Evolutionary conservation across 2,113 vertebrate species (phyloP).

Genomic region (Dipodomys merriami): DNA sequence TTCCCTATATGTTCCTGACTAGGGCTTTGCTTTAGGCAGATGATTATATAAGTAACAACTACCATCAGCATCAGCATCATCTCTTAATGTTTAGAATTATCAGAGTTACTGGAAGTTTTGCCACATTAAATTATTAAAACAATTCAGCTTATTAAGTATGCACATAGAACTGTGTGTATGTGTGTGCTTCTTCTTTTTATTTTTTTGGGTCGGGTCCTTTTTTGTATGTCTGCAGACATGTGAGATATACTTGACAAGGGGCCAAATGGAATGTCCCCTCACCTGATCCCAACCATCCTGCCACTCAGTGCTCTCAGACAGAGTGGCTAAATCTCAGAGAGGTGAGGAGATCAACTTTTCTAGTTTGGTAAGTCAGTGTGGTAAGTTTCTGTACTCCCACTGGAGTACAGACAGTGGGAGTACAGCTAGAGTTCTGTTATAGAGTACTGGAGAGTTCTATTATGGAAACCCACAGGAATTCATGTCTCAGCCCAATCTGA

Average conservation of each 20-base stretch:
- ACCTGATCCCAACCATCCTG: accelerated
- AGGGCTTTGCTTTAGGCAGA: not conserved
- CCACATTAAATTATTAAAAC: constrained; percentile 25
- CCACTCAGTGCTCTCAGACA: not conserved
- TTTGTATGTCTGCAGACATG: not conserved
- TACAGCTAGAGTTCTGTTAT: not conserved
- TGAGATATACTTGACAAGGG: not conserved
- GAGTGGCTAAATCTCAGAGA: not conserved
- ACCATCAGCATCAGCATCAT: too few species aligned
- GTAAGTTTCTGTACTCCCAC: not conserved
- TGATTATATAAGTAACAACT: not conserved
- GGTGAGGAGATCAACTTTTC: not conserved
- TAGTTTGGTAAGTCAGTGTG: constrained; percentile 29
- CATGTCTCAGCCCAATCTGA: not conserved
- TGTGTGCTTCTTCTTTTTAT: not conserved
- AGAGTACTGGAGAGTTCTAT: not conserved
- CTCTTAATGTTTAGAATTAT: constrained; percentile 16
- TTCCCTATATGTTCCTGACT: not conserved
- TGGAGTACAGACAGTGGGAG: not conserved
- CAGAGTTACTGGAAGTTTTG: constrained; percentile 17
- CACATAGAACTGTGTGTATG: too few species aligned
- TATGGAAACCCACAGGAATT: not conserved
- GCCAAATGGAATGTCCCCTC: accelerated
- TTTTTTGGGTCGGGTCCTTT: not conserved
- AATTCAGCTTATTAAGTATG: constrained; percentile 20